Conservation (phyloP, 2,113 vertebrate genomes). For the Sterna hirundo region DNA sequence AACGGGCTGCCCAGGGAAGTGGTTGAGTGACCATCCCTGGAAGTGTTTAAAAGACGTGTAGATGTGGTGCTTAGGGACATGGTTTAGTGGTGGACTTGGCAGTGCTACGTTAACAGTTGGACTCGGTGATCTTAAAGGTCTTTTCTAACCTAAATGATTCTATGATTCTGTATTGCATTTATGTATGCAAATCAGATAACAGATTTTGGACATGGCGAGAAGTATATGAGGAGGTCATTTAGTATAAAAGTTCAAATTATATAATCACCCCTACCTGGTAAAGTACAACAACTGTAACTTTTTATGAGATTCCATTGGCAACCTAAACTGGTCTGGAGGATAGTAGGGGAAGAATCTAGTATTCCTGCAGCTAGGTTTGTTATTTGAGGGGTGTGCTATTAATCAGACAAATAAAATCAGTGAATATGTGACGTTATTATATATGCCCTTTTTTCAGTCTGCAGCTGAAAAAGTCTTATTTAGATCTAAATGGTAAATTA, state of each 20-base stretch:
- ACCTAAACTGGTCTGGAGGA: background rate
- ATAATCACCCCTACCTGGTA: background rate
- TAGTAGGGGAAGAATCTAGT: background rate
- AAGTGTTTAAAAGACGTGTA: background rate
- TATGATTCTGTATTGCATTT: background rate
- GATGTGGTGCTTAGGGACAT: background rate
- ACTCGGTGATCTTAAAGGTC: background rate
- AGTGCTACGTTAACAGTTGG: background rate
- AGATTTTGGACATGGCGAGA: background rate
- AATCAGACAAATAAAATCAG: background rate
- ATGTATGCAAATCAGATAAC: background rate
- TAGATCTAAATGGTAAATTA: background rate
- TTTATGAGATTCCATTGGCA: background rate
- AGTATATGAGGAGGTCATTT: background rate
- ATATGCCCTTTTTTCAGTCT: background rate
- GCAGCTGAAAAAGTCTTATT: background rate
- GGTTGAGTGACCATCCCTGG: background rate
- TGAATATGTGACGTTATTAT: background rate
- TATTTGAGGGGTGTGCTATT: background rate
- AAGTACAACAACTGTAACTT: background rate
- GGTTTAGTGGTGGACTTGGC: background rate
- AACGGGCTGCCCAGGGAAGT: background rate
- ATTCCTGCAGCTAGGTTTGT: background rate
- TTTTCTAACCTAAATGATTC: background rate
- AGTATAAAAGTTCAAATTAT: background rate